Evolutionary conservation across 2,888 invertebrate genomes (phyloP), one percentile per base, ranked within the genome.

Genomic region (Trichopria drosophilae): DNA sequence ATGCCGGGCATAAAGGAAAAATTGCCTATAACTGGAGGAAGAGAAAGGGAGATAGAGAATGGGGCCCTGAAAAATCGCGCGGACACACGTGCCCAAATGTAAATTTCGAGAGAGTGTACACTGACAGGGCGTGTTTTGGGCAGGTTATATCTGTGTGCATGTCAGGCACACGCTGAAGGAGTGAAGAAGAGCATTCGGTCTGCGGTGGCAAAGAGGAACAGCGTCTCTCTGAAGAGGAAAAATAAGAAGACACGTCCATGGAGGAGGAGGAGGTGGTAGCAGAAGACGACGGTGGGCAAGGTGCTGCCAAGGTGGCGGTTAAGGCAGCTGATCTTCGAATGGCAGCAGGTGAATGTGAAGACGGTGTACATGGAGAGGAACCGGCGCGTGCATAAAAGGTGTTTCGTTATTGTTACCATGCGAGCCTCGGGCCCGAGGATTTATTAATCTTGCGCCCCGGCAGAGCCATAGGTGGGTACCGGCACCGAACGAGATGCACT

Each of bases 331-430:
- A 73, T 72, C 72, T 69, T 67, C 64, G 67, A 67, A 68, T 66
- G 69, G 71, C 72, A 73, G 73, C 73, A 73, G 73, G 73, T 73
- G 73, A 72, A 72, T 73, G 69, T 60, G 64, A 59, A 62, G 68
- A 66, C 64, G 58, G 62, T 58, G 58, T 57, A 59, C 60, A 61
- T 60, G 59, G 60, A 63, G 61, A 62, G 60, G 64, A 63, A 61
- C 64, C 63, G 60, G 64, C 62, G 65, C 61, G 62, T 63, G 64
- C 66, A 66, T 66, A 66, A 71, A 67, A 70, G 71, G 69, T 71
- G 70, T 68, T 68, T 70, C 70, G 67, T 70, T 73, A 72, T 72
- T 70, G 70, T 72, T 73, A 72, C 71, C 67, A 73, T 57, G 72
- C 65, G 66, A 60, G 40, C 53, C 53, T 55, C 40, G 15, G 16